Evolutionary conservation across 2,888 invertebrate genomes (phyloP).

Genomic region (Seladonia tumulorum): DNA sequence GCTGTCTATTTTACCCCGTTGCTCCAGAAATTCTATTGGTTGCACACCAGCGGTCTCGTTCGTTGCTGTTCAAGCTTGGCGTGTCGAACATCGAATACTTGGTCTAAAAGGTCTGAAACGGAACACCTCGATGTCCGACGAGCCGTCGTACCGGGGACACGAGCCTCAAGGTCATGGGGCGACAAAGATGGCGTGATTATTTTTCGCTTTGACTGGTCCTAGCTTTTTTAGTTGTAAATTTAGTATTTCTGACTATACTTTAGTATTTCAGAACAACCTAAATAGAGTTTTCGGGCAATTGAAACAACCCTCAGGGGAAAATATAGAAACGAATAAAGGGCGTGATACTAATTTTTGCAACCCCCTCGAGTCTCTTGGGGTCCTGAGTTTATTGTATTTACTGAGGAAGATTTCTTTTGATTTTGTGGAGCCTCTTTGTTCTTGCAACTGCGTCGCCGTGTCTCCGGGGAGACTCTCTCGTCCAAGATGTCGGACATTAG

Average conservation of each 20-base stretch:
- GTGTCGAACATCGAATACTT: conserved; percentile 39
- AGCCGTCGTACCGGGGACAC: not conserved
- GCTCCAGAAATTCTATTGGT: not conserved
- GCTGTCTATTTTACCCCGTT: not conserved
- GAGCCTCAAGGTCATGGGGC: not conserved
- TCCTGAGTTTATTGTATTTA: not conserved
- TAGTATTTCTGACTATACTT: not conserved
- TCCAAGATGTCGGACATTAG: not conserved
- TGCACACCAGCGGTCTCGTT: not conserved
- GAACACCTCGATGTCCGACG: not conserved
- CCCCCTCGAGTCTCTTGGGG: not conserved
- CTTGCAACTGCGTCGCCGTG: not conserved
- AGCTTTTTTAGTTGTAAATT: not conserved
- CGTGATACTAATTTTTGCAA: not conserved
- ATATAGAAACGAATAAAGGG: not conserved
- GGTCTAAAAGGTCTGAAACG: conserved; percentile 9
- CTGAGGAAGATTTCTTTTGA: not conserved
- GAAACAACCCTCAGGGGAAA: not conserved
- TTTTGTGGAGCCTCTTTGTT: not conserved
- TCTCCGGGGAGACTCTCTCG: not conserved
- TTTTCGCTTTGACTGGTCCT: not conserved
- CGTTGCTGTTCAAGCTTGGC: conserved; percentile 26
- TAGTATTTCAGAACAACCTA: not conserved
- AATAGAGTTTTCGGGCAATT: not conserved
- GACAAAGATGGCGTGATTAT: not conserved